Evolutionary conservation across 2,888 invertebrate species (phyloP).

Genomic region (Diogma glabrata): DNA sequence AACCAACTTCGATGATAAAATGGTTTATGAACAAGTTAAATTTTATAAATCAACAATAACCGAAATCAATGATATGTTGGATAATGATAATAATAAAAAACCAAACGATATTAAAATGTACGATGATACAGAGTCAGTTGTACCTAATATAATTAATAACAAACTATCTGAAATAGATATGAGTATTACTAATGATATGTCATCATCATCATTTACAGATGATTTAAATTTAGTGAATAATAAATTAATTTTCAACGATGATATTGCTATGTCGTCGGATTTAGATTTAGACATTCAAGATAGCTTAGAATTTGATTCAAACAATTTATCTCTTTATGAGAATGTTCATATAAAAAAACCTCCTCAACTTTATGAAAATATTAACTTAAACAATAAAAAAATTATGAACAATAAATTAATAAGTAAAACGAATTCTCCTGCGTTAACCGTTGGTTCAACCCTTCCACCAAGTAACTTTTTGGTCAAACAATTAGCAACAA

Average conservation of each 20-base stretch:
- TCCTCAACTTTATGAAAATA: slow-evolving; percentile 32
- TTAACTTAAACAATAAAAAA: slow-evolving; percentile 27
- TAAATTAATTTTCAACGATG: slow-evolving; percentile 19
- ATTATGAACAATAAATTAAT: slow-evolving; percentile 7
- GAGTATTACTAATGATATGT: slow-evolving; percentile 15
- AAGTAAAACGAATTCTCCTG: not conserved
- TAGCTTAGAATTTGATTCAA: slow-evolving; percentile 25
- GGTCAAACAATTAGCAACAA: slow-evolving; percentile 49
- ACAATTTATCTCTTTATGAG: slow-evolving; percentile 31
- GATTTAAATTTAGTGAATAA: slow-evolving; percentile 20
- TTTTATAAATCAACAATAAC: slow-evolving; percentile 61
- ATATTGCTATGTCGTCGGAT: slow-evolving; percentile 21
- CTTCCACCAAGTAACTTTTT: slow-evolving; percentile 35
- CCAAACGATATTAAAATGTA: too few relatives aligned
- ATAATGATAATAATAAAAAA: slow-evolving; percentile 19
- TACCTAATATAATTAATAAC: slow-evolving; percentile 14
- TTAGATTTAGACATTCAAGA: slow-evolving; percentile 20
- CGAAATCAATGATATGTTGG: slow-evolving; percentile 54
- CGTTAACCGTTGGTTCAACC: not conserved
- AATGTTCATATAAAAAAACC: slow-evolving; percentile 35
- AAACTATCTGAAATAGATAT: slow-evolving; percentile 20
- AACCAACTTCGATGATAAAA: slow-evolving; percentile 43
- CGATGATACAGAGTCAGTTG: slow-evolving; percentile 7
- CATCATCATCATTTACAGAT: too few relatives aligned
- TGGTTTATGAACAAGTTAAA: slow-evolving; percentile 64